Evolutionary conservation across 2,888 invertebrate species (phyloP), one percentile per base, ranked within the genome.

Genomic region (Andrena marginata): DNA sequence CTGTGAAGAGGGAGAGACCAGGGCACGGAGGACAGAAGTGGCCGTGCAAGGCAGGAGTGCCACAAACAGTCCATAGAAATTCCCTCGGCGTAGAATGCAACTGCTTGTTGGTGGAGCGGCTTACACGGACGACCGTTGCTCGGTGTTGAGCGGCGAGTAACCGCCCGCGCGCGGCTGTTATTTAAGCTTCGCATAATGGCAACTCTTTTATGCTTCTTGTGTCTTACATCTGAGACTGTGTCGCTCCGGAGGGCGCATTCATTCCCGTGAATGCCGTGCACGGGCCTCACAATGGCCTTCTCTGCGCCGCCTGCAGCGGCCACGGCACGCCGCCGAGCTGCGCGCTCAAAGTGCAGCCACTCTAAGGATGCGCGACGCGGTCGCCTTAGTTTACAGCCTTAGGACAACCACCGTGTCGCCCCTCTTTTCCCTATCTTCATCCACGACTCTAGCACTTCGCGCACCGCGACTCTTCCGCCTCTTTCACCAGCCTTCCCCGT

Each of bases 141-240:
- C 68, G 83, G 77, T 82, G 84, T 85, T 78, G 60, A 56, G 29
- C 62, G 65, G 65, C 65, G 69, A 74, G 63, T 31, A 59, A 56
- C 65, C 80, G 75, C 83, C 65, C 77, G 76, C 84, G 87, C 86
- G 85, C 81, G 86, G 87, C 92, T 92, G 93, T 93, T 93, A 93
- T 93, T 93, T 93, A 93, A 93, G 92, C 93, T 91, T 90, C 91
- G 90, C 91, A 92, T 92, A 93, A 93, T 93, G 90, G 92, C 92
- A 91, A 92, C 92, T 93, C 93, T 93, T 93, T 93, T 93, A 93
- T 93, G 90, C 90, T 91, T 91, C 92, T 92, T 92, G 89, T 93
- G 92, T 93, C 92, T 93, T 93, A 93, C 91, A 88, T 88, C 87
- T 85, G 85, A 88, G 89, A 92, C 92, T 90, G 91, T 92, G 91